Evolutionary conservation across 35 echinoderm and acorn worm species (phyloP), one percentile per base, ranked within the genome.

Genomic region (Lytechinus pictus): DNA sequence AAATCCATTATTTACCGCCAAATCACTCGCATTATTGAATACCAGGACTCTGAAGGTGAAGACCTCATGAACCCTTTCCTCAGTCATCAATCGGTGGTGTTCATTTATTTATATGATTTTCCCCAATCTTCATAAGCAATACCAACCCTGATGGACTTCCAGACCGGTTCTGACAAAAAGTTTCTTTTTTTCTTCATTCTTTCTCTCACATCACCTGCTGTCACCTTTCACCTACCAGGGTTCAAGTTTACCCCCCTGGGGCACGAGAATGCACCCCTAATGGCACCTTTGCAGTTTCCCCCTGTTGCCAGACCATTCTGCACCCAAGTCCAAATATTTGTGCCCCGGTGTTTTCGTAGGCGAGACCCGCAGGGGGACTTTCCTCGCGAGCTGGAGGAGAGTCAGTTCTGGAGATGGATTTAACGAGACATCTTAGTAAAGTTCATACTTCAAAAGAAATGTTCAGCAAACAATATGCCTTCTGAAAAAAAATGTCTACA

Each of bases 271-370:
- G 66, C 66, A 79, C 66, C 66, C 66, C 19, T 79, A 79, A 79
- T 79, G 66, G 66, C 66, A 79, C 66, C 66, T 79, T 79, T 79
- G 12, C 66, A 79, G 66, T 79, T 79, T 24, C 66, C 66, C 33
- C 33, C 66, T 24, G 3, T 79, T 79, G 66, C 66, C 8, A 79
- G 66, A 79, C 66, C 66, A 79, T 79, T 79, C 66, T 79, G 66
- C 66, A 79, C 66, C 66, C 66, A 79, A 79, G 66, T 79, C 66
- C 66, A 79, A 79, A 79, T 79, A 79, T 79, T 79, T 79, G 66
- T 79, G 66, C 66, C 66, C 66, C 66, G 66, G 66, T 79, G 66
- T 79, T 79, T 79, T 79, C 66, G 66, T 79, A 79, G 66, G 66
- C 66, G 66, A 79, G 66, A 79, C 66, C 66, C 66, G 66, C 66